These are phyloP conservation scores for Nephrotoma appendiculata DNA, from an alignment of 2,888 invertebrate species.

Conservation along the genomic window DNA sequence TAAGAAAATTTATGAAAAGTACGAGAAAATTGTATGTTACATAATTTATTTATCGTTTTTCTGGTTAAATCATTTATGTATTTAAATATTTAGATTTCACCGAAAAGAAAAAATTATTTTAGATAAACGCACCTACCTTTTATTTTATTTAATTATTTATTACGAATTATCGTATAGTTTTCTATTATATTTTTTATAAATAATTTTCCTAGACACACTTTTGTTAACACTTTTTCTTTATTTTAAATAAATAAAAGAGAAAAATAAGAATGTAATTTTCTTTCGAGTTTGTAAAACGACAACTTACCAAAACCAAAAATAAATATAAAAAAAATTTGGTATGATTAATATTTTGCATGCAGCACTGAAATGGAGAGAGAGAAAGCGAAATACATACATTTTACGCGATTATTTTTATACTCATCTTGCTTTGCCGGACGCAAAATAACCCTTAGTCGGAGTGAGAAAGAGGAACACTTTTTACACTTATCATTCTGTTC, in stretches of 20 bases:
- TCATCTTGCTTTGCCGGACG: neutral
- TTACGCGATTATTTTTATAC: neutral
- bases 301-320: neutral
- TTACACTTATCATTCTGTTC: neutral
- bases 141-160: neutral
- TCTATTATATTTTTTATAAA: neutral
- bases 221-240: neutral
- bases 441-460: neutral
- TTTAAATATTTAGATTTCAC: neutral
- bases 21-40: neutral
- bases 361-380: neutral
- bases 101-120: neutral
- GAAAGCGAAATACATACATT: neutral
- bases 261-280: neutral
- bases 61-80: neutral
- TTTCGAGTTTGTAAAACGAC: neutral
- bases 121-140: neutral
- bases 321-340: neutral
- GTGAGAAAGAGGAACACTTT: neutral
- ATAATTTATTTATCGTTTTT: neutral
- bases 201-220: neutral
- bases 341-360: neutral
- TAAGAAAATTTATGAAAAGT: neutral
- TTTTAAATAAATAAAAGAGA: neutral
- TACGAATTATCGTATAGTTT: neutral